A percentile compares a stretch with the other conserved stretches of the same genome.
phyloP scores from a whole-genome alignment of 1,140 invertebrate genomes.

The Drosophila subobscura region DNA sequence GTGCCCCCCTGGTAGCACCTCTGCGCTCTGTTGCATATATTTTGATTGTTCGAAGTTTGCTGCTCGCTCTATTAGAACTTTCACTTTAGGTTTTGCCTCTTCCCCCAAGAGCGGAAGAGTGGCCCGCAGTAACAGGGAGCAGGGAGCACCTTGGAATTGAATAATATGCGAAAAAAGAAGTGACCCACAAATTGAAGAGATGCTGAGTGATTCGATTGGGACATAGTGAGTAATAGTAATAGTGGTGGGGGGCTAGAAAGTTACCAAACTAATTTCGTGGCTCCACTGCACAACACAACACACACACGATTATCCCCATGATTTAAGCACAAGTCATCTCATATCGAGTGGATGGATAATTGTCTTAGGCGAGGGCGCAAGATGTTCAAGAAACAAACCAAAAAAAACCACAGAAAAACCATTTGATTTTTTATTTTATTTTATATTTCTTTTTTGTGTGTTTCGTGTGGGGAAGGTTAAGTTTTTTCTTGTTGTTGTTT shows the following conservation, averaged over 20 bases:
- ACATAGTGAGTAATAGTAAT: too few relatives aligned
- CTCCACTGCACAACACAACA: constrained; percentile 18
- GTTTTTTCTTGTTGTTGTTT: constrained; percentile 30
- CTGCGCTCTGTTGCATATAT: constrained; percentile 28
- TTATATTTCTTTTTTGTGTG: constrained; percentile 6
- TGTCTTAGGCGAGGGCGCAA: constrained; percentile 34
- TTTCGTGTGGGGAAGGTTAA: constrained; percentile 68
- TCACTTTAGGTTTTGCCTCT: constrained; percentile 70
- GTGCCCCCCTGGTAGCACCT: not conserved
- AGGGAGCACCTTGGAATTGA: constrained; percentile 40
- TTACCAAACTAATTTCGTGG: constrained; percentile 39
- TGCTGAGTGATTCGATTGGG: constrained; percentile 42
- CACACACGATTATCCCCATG: constrained; percentile 1
- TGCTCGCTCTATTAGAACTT: constrained; percentile 67
- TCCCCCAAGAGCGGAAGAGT: constrained; percentile 19
- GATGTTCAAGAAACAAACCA: constrained; percentile 38
- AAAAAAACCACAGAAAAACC: constrained; percentile 23
- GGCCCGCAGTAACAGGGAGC: not conserved
- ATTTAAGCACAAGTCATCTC: constrained; percentile 51
- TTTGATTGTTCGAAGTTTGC: constrained; percentile 8
- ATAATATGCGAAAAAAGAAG: constrained; percentile 48
- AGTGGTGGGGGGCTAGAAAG: constrained; percentile 32
- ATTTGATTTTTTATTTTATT: not conserved
- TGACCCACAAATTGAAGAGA: constrained; percentile 57
- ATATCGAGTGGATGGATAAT: constrained; percentile 64